These are phyloP conservation scores for Crossocerus cetratus DNA, from an alignment of 2,888 invertebrate species.

Conservation along the genomic window DNA sequence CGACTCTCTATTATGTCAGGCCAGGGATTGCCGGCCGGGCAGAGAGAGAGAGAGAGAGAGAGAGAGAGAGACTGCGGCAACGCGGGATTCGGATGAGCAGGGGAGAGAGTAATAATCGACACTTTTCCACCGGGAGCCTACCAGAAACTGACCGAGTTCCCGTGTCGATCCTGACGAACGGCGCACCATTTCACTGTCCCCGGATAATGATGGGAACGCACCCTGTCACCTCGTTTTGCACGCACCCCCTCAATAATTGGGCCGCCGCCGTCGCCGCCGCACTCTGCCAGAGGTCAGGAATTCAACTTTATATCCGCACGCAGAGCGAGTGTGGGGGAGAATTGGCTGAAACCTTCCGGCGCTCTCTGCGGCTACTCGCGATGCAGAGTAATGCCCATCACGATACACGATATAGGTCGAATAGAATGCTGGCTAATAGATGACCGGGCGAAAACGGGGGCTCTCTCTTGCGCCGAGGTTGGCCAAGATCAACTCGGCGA, in stretches of 20 bases:
- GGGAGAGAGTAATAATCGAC: slow-evolving; percentile 46
- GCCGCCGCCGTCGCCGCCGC: too few species aligned
- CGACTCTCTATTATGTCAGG: slow-evolving; percentile 56
- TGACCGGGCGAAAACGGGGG: neutral
- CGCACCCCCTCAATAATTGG: neutral
- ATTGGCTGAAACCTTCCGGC: too few species aligned
- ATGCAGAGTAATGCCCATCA: too few species aligned
- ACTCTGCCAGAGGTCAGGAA: neutral
- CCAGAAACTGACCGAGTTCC: slow-evolving; percentile 16
- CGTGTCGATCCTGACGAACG: neutral
- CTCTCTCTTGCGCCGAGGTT: neutral
- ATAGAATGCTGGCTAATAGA: neutral
- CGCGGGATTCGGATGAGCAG: slow-evolving; percentile 38
- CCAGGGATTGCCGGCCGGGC: slow-evolving; percentile 25
- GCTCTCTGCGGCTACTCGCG: too few species aligned
- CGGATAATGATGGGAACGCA: neutral
- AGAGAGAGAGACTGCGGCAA: slow-evolving; percentile 37
- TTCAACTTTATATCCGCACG: neutral
- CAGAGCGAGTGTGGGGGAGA: too few species aligned
- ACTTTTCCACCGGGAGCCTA: slow-evolving; percentile 38
- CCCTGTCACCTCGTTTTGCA: neutral
- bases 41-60: slow-evolving; percentile 36
- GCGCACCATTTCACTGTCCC: neutral
- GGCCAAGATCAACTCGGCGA: neutral
- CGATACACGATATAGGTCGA: neutral